Conservation (phyloP, 2,888 invertebrate genomes). For the Drosophila falleni region DNA sequence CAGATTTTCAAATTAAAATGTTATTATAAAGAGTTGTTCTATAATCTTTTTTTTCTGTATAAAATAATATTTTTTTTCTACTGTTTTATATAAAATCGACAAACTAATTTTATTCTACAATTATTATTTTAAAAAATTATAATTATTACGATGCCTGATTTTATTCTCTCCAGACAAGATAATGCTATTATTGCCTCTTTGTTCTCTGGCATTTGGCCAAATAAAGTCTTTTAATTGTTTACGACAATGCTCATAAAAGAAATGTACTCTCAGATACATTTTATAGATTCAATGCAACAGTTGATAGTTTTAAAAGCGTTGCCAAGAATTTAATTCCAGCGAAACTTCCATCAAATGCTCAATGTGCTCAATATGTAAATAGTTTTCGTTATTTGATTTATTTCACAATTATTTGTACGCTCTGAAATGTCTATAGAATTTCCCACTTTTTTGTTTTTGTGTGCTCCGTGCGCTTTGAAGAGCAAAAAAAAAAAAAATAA, state of each 20-base stretch:
- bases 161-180: not conserved
- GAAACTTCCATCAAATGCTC: conserved; percentile 8
- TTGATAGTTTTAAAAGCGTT: conserved; percentile 7
- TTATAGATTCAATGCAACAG: conserved; percentile 1
- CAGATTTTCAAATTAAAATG: too few species aligned
- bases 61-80: too few species aligned
- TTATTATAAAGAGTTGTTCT: too few species aligned
- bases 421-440: conserved; percentile 26
- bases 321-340: conserved; percentile 14
- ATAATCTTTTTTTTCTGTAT: too few species aligned
- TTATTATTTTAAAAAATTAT: not conserved
- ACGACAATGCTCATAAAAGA: conserved; percentile 11
- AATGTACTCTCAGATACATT: not conserved
- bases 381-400: conserved; percentile 22
- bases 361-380: conserved; percentile 6
- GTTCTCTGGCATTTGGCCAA: conserved; percentile 56
- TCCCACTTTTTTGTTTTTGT: conserved; percentile 39
- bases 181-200: not conserved
- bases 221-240: conserved; percentile 20
- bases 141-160: not conserved
- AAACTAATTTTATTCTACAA: not conserved
- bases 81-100: too few species aligned
- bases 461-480: conserved; percentile 1
- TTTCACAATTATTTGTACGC: conserved; percentile 22
- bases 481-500: conserved; percentile 17